A percentile compares a stretch with the other conserved stretches of the same genome.
Evolutionary conservation across 2,113 vertebrate genomes (phyloP).

Genomic region (Callipepla californica): DNA sequence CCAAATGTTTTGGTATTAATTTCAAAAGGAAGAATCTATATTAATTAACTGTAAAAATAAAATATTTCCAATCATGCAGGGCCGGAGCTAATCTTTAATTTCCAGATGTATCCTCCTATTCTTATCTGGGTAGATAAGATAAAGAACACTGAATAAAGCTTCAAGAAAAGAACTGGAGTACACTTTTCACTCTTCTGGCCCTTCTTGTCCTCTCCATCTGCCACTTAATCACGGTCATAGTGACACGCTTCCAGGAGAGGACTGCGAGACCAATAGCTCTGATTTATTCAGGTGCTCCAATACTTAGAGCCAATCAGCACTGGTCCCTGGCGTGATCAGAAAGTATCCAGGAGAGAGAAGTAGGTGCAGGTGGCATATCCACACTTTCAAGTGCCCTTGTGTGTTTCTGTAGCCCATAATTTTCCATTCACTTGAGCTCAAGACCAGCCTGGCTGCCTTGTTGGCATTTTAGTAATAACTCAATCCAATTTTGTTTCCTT

Average conservation of each 20-base stretch:
- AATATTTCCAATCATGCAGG: not conserved
- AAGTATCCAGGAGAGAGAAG: not conserved
- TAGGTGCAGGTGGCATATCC: not conserved
- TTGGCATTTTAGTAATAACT: not conserved
- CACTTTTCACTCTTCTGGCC: not conserved
- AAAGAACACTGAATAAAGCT: not conserved
- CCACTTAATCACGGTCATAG: not conserved
- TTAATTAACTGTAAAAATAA: conserved; percentile 20
- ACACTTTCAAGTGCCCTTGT: not conserved
- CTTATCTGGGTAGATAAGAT: not conserved
- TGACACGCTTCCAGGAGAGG: not conserved
- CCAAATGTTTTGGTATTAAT: not conserved
- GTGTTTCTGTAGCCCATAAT: not conserved
- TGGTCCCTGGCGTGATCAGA: not conserved
- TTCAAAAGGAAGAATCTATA: conserved; percentile 11
- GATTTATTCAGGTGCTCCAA: not conserved
- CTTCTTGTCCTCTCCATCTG: not conserved
- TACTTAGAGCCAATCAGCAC: not conserved
- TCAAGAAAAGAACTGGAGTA: conserved; percentile 3
- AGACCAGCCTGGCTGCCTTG: not conserved
- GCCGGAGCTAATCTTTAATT: not conserved
- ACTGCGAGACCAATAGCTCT: not conserved
- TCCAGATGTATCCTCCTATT: not conserved
- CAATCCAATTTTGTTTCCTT: not conserved
- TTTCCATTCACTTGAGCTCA: not conserved